These are phyloP conservation scores for Luidia sarsii DNA, from an alignment of 53 echinoderm and acorn worm genomes.

Conservation along the genomic window DNA sequence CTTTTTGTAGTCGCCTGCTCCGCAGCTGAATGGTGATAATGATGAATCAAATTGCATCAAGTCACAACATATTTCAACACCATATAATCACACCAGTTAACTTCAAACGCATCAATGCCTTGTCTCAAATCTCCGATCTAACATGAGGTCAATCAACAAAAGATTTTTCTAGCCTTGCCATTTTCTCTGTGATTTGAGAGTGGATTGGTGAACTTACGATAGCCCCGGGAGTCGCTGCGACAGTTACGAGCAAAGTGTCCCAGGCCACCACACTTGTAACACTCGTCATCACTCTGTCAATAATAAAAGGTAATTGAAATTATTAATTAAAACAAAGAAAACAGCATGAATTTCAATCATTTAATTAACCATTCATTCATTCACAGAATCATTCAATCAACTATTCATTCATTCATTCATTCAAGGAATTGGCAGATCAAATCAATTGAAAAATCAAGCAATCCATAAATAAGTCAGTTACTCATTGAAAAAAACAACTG, in stretches of 20 bases:
- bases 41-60: no score
- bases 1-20: no score
- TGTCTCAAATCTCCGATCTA: no score
- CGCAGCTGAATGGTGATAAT: no score
- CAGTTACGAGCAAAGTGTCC: conserved; percentile 95
- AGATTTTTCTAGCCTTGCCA: no score
- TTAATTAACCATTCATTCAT: not conserved
- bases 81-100: no score
- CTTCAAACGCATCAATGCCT: no score
- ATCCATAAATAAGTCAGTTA: not conserved
- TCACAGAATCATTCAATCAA: not conserved
- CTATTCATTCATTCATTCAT: not conserved
- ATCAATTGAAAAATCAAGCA: no score
- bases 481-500: no score
- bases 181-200: no score
- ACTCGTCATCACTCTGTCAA: conserved; percentile 84
- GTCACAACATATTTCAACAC: no score
- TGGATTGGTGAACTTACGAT: conserved; percentile 50
- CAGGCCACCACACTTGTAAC: conserved; percentile 85
- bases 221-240: conserved; percentile 58
- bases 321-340: not conserved
- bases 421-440: not conserved
- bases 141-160: no score
- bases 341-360: not conserved
- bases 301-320: not conserved